Base-by-base conservation (phyloP, 2,888 invertebrate species). In the Tyria jacobaeae region DNA sequence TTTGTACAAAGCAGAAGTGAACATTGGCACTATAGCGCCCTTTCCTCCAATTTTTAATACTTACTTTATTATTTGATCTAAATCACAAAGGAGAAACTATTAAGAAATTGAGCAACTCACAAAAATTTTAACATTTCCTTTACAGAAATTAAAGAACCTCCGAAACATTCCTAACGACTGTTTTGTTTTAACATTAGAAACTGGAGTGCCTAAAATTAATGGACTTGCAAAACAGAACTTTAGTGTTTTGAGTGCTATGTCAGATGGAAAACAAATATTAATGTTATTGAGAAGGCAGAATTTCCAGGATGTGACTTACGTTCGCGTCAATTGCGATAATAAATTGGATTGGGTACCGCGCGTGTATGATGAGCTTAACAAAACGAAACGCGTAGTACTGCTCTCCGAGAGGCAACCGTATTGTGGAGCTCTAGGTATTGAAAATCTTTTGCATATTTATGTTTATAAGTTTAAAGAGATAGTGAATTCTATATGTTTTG, bases 381-480 rank as follows among this genome's bases (percentile, higher is more conserved):
- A 68, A 60, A 76, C 80, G 31, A 78, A 79, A 63, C 77, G 74
- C 39, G 77, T 88, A 27, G 69, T 87, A 25, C 68, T 89, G 48
- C 78, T 89, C 34, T 86, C 86, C 3, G 85, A 88, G 52, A 80
- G 68, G 57, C 84, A 85, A 57, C 79, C 81, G 3, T 81, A 82
- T 60, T 85, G 84, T 64, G 89, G 88, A 14, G 75, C 85, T 52
- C 67, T 83, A 68, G 88, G 89, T 88, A 80, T 56, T 37, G 25
- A 35, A 37, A 15, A 51, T 48, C 47, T 62, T 31, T 56, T 27
- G 9, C 12, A 5, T 31, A 9, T 34, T 21, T 9, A 21, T 51
- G 3, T 31, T 31, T 50, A 31, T 6, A 2, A 24, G n/a, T 10
- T 57, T 53, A 41, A 21, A 21, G 24, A 50, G 21, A 15, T 0